Evolutionary conservation across 1,140 invertebrate genomes (phyloP), one percentile per base, ranked within the genome.

Genomic region (Nasonia giraulti): DNA sequence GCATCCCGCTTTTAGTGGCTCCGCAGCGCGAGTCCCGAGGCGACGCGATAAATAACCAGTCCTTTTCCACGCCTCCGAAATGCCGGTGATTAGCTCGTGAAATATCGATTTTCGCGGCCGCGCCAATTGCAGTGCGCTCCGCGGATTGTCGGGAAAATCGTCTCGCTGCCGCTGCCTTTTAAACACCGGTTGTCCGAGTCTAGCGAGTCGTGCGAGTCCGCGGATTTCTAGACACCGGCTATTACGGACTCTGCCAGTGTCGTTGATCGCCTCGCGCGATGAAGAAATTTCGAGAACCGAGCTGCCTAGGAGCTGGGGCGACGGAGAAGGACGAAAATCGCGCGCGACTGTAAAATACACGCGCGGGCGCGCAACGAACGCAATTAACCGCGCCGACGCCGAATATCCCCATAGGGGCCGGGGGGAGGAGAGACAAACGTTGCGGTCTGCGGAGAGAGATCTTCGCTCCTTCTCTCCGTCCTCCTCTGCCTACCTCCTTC

Each of bases 11-110:
- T 55, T 55, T 17, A 55, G 50, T 55, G 50, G 55, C 55, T n/a
- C 55, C n/a, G 73, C 27, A 27, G 27, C 84, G 33, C 85, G 80
- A 88, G 80, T 90, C 92, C 91, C 85, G 88, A 84, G 92, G 92
- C 91, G 90, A 92, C 91, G 89, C 88, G 90, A 93, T 93, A 92
- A 93, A 92, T 93, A 93, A 93, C 92, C 91, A 91, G 89, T 87
- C 88, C 92, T 92, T 93, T 92, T 93, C 92, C 92, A 93, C 92
- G 92, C 92, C 92, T 93, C 91, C 91, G 90, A 93, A 93, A 93
- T 93, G 89, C 90, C 91, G 92, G 92, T 93, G 92, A 93, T 93
- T 92, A 93, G 90, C 90, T 20, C 87, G 91, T 93, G 92, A 93
- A 93, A 93, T 93, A 93, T 93, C 92, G 92, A 92, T 93, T 92